These are phyloP conservation scores for Bufo gargarizans DNA, from an alignment of 2,113 vertebrate species.

Conservation along the genomic window DNA sequence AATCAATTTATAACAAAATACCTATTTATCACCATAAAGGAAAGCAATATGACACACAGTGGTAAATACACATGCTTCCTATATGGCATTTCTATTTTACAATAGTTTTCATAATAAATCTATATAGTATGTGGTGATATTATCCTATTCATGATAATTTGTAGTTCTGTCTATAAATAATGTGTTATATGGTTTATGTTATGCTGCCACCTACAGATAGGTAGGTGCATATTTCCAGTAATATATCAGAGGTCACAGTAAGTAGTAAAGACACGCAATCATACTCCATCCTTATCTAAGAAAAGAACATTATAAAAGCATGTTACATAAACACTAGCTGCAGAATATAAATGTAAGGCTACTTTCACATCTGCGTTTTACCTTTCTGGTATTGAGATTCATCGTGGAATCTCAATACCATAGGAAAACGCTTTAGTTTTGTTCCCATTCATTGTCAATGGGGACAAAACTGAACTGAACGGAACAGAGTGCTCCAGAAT, in stretches of 20 bases:
- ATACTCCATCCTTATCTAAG: background rate
- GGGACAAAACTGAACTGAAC: too few species aligned
- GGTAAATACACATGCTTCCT: background rate
- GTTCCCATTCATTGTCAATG: too few species aligned
- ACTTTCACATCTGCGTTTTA: too few species aligned
- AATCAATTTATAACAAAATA: background rate
- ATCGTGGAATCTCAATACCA: too few species aligned
- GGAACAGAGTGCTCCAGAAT: too few species aligned
- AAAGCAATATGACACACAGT: background rate
- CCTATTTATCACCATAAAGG: background rate
- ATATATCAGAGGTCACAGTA: background rate
- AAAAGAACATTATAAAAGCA: too few species aligned
- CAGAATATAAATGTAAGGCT: too few species aligned
- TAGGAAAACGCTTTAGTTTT: too few species aligned
- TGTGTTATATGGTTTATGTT: slow-evolving; percentile 7
- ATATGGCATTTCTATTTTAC: background rate
- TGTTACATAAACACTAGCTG: too few species aligned
- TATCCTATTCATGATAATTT: background rate
- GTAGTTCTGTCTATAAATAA: background rate
- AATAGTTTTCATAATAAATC: background rate
- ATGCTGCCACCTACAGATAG: slow-evolving; percentile 55
- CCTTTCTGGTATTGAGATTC: too few species aligned
- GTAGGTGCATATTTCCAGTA: background rate
- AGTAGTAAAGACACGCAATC: background rate
- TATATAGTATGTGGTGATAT: background rate